Conservation (phyloP, 2,888 invertebrate genomes). For the Ophion ventricosus region DNA sequence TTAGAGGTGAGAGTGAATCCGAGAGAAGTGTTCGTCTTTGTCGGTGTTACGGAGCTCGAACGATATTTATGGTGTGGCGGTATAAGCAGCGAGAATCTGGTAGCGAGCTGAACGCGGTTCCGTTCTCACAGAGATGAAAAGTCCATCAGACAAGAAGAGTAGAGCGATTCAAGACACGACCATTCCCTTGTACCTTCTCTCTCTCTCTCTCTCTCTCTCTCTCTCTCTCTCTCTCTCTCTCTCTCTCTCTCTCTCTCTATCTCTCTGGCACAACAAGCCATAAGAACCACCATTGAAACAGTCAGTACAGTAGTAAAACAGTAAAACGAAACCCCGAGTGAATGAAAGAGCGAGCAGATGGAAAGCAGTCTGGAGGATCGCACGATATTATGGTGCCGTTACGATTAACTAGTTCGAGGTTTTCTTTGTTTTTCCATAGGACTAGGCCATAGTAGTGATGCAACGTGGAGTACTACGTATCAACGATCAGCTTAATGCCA, state of each 20-base stretch:
- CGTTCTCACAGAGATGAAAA: constrained; percentile 58
- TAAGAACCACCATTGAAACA: constrained; percentile 15
- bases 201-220: constrained; percentile 26
- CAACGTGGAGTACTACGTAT: neutral
- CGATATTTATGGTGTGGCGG: constrained; percentile 33
- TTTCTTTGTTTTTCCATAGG: neutral
- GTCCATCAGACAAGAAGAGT: constrained; percentile 2
- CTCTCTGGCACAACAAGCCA: constrained; percentile 33
- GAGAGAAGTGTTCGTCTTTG: constrained; percentile 12
- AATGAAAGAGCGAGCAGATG: constrained; percentile 10
- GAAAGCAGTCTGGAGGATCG: neutral
- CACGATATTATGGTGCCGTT: constrained; percentile 15
- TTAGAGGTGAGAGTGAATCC: constrained; percentile 5
- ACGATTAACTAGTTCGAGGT: neutral
- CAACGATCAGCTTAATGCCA: constrained; percentile 4
- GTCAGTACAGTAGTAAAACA: neutral
- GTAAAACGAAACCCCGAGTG: constrained; percentile 11
- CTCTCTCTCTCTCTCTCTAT: constrained; percentile 29
- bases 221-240: constrained; percentile 26
- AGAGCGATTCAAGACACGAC: constrained; percentile 40
- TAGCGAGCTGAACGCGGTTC: constrained; percentile 59
- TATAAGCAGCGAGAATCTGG: constrained; percentile 22
- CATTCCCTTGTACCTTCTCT: constrained; percentile 47
- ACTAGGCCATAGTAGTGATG: neutral
- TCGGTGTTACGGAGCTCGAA: constrained; percentile 22